Base-by-base conservation (phyloP, 2,113 vertebrate genomes). In the Saguinus midas region DNA sequence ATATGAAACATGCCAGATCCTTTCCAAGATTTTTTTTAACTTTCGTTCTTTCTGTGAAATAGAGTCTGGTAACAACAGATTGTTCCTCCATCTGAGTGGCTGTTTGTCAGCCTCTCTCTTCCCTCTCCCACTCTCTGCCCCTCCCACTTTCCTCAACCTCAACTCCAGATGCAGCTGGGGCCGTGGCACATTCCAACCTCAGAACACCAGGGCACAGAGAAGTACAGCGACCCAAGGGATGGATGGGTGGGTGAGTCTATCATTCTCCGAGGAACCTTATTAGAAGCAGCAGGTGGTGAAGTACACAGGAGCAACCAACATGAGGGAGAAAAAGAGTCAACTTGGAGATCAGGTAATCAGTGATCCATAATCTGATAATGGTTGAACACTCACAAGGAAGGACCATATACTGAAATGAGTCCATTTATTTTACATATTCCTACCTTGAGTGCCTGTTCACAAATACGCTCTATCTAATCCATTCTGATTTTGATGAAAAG, bases 31-130 rank as follows among this genome's bases (percentile, higher is more conserved):
- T 48, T 48, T 40, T 21, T 78, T 25, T 66, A 32, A 16, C 12
- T 37, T 86, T 87, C 27, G 40, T 83, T 70, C 29, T 57, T 73
- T 79, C 75, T 48, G 11, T 57, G 40, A 97, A 68, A 52, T 83
- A 82, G 52, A 73, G 64, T 43, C 12, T 70, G 27, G 9, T 13
- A 10, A 27, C 20, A 50, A n/a, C 17, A 80, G 55, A 11, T 50
- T 45, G 21, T 40, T 23, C 40, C 48, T 50, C 85, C 58, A 35
- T n/a, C 66, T 70, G 66, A 21, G 29, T 5, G 11, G 18, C 72
- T 80, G 23, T 43, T 43, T 58, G 25, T 45, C 23, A 21, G 8
- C 13, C 73, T 70, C 79, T 61, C 73, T 81, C 64, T 58, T 32
- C 32, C 27, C 50, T 11, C 18, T 52, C 23, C n/a, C 48, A 4